These are phyloP conservation scores for Pseudotriccus pelzelni DNA, from an alignment of 2,797 vertebrate species.

Conservation along the genomic window DNA sequence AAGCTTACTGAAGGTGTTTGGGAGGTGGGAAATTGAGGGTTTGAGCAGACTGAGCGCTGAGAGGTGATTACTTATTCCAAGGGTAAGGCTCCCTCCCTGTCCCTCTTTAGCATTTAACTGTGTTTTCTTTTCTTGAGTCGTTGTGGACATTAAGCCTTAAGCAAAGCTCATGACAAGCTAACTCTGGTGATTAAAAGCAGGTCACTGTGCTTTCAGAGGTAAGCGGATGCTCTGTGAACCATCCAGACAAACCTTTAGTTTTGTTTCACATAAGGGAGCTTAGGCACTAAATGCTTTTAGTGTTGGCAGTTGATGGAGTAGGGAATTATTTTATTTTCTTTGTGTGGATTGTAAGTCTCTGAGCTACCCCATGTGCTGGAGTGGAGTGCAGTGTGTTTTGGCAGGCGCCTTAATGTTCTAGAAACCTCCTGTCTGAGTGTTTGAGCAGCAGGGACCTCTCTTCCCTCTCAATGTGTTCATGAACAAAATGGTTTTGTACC, in stretches of 20 bases:
- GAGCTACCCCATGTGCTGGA: neutral
- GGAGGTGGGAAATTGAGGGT: neutral
- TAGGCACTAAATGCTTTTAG: neutral
- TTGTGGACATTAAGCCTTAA: slow-evolving; percentile 4
- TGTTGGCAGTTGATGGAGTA: neutral
- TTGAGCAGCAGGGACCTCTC: neutral
- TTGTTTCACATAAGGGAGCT: neutral
- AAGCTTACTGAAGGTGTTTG: neutral
- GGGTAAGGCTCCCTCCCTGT: neutral
- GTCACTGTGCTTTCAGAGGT: neutral
- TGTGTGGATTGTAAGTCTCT: neutral
- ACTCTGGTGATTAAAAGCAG: neutral
- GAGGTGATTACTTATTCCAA: neutral
- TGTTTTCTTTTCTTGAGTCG: neutral
- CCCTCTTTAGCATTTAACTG: neutral
- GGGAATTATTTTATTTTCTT: neutral
- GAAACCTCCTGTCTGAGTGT: neutral
- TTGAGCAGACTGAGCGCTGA: neutral
- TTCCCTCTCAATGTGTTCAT: neutral
- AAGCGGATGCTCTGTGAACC: neutral
- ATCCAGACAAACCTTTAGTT: neutral
- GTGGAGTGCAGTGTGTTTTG: neutral
- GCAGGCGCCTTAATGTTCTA: neutral
- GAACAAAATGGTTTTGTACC: neutral
- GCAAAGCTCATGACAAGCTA: neutral